phyloP scores from a whole-genome alignment of 2,888 invertebrate species.

The Hydroisotoma schaefferi region DNA sequence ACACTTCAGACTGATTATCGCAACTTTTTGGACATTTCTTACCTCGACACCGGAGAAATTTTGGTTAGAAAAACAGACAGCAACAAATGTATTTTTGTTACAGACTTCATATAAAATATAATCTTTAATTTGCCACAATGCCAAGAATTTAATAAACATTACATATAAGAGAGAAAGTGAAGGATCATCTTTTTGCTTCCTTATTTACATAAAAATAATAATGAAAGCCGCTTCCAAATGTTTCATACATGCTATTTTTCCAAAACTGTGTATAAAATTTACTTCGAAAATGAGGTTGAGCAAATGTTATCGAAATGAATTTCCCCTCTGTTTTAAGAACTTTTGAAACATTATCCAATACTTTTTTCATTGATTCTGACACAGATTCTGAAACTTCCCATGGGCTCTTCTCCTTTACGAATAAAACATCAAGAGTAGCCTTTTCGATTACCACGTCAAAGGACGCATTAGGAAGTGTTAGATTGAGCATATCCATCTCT shows the following conservation, averaged over 20 bases:
- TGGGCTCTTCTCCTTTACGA: slow-evolving; percentile 53
- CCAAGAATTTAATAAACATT: slow-evolving; percentile 15
- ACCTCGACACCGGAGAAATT: slow-evolving; percentile 38
- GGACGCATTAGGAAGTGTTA: slow-evolving; percentile 49
- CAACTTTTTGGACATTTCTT: slow-evolving; percentile 36
- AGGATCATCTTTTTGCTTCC: slow-evolving; percentile 5
- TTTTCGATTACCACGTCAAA: slow-evolving; percentile 56
- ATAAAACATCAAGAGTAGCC: slow-evolving; percentile 54
- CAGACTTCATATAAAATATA: slow-evolving; percentile 37
- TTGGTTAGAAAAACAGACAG: slow-evolving; percentile 37
- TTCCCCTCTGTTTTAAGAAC: slow-evolving; percentile 45
- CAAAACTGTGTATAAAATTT: slow-evolving; percentile 49
- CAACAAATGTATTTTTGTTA: slow-evolving; percentile 39
- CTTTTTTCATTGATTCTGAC: slow-evolving; percentile 47
- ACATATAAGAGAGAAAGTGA: slow-evolving; percentile 14
- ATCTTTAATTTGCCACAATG: slow-evolving; percentile 3
- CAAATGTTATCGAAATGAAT: slow-evolving; percentile 54
- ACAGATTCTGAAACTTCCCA: slow-evolving; percentile 51
- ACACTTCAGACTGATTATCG: slow-evolving; percentile 27
- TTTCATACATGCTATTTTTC: slow-evolving; percentile 46
- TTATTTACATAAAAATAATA: slow-evolving; percentile 49
- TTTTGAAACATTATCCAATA: slow-evolving; percentile 50
- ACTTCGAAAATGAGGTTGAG: slow-evolving; percentile 54
- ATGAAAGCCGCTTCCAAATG: slow-evolving; percentile 49
- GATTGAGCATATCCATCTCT: slow-evolving; percentile 52